phyloP scores from a whole-genome alignment of 2,797 vertebrate genomes.

The Sebastes taczanowskii region DNA sequence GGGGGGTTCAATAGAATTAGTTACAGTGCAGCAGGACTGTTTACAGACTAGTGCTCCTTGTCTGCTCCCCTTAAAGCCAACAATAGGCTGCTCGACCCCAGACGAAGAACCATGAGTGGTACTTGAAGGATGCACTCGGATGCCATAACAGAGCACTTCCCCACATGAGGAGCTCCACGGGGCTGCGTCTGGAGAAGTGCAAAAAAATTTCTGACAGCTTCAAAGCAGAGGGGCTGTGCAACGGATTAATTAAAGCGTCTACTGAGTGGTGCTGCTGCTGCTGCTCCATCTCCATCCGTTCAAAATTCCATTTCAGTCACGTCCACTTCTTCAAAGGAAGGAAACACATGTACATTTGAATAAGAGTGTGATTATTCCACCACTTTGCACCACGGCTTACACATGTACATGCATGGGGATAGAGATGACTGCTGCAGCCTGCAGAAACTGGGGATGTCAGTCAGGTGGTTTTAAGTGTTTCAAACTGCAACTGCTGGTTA shows the following conservation, averaged over 20 bases:
- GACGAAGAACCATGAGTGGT: constrained; percentile 51
- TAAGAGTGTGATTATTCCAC: constrained; percentile 36
- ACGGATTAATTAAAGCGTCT: constrained; percentile 71
- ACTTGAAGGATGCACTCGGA: constrained; percentile 48
- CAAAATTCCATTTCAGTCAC: constrained; percentile 55
- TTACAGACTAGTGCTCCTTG: constrained; percentile 24
- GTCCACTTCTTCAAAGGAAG: constrained; percentile 56
- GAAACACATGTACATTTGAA: constrained; percentile 60
- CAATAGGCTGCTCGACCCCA: constrained; percentile 3
- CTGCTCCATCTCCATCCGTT: constrained; percentile 23
- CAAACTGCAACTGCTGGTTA: not conserved
- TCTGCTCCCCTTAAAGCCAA: constrained; percentile 39
- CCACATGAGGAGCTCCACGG: constrained; percentile 36
- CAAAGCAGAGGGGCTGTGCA: constrained; percentile 56
- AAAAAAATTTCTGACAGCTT: constrained; percentile 44
- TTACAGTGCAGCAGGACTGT: constrained; percentile 40
- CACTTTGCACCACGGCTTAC: constrained; percentile 28
- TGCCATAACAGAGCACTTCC: constrained; percentile 41
- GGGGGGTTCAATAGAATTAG: constrained; percentile 37
- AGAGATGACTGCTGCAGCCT: constrained; percentile 20
- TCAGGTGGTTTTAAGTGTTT: constrained; percentile 1
- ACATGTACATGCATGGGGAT: constrained; percentile 17
- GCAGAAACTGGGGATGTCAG: constrained; percentile 24
- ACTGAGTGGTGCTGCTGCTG: not conserved
- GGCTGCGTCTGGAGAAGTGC: constrained; percentile 40